Evolutionary conservation across 2,797 vertebrate genomes (phyloP).

Genomic region (Ctenopoma kingsleyae): DNA sequence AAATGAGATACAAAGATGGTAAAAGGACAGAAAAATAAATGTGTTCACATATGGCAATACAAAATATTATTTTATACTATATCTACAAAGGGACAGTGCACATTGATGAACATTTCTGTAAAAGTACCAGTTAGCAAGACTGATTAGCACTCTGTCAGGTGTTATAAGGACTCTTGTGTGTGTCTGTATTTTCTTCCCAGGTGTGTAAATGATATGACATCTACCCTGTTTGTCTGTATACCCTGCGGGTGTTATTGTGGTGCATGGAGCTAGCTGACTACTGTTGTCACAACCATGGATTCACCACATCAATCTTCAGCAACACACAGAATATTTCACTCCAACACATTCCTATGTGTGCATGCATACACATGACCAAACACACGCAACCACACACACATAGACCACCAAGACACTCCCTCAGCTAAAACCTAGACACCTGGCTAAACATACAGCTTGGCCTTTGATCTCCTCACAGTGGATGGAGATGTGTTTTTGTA

Average conservation of each 20-base stretch:
- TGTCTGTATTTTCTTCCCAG: slow-evolving; percentile 33
- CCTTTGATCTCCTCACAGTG: slow-evolving; percentile 52
- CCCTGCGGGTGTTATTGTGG: slow-evolving; percentile 57
- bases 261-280: slow-evolving; percentile 49
- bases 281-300: slow-evolving; percentile 62
- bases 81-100: neutral
- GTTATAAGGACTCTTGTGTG: neutral
- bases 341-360: slow-evolving; percentile 58
- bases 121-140: too few species aligned
- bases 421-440: slow-evolving; percentile 58
- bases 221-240: slow-evolving; percentile 53
- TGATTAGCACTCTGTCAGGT: too few species aligned
- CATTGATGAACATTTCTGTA: neutral
- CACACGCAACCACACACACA: slow-evolving; percentile 33
- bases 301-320: slow-evolving; percentile 59
- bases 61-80: too few species aligned
- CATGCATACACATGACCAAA: slow-evolving; percentile 51
- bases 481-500: slow-evolving; percentile 36
- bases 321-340: slow-evolving; percentile 41
- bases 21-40: neutral
- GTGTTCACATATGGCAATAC: neutral
- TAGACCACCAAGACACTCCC: slow-evolving; percentile 53
- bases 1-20: neutral
- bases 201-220: slow-evolving; percentile 67
- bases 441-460: slow-evolving; percentile 67